A percentile compares a stretch with the other conserved stretches of the same genome.
phyloP scores from a whole-genome alignment of 53 echinoderm and acorn worm species.

The Mesocentrotus franciscanus region DNA sequence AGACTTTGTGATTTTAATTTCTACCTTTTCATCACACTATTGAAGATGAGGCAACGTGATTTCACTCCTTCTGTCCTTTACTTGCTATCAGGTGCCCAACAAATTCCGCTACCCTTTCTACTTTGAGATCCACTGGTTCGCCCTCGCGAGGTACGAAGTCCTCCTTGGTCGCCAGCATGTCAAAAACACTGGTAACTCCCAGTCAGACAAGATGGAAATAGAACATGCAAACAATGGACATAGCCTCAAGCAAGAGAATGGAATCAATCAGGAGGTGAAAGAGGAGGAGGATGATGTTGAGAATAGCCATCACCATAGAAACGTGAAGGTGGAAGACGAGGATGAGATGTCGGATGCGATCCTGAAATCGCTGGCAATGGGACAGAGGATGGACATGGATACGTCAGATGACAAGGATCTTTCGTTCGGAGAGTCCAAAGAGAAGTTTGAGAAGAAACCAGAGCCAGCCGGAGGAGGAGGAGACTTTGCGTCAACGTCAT shows the following conservation, averaged over 20 bases:
- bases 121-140: conserved; percentile 97
- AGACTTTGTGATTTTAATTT: no score
- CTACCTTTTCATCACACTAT: neutral
- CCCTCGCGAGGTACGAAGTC: conserved; percentile 88
- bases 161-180: conserved; percentile 79
- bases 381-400: conserved; percentile 66
- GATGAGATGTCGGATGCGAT: conserved; percentile 63
- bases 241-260: conserved; percentile 43
- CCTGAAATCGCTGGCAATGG: conserved; percentile 46
- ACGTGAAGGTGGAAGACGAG: conserved; percentile 55
- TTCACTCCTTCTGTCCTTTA: neutral
- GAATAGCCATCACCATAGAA: conserved; percentile 13
- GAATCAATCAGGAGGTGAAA: neutral
- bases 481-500: conserved; percentile 40
- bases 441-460: neutral
- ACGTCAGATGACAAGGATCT: conserved; percentile 64
- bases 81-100: conserved; percentile 78
- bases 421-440: neutral
- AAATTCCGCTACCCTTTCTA: conserved; percentile 99
- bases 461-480: conserved; percentile 50
- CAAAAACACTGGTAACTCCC: conserved; percentile 1
- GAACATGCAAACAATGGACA: conserved; percentile 56
- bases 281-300: conserved; percentile 57
- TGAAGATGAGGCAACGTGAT: neutral
- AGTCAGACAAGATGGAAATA: neutral